Percentiles rank a stretch among this genome's conserved stretches.
Evolutionary conservation across 2,888 invertebrate species (phyloP).

Genomic region (Sturmia bella): DNA sequence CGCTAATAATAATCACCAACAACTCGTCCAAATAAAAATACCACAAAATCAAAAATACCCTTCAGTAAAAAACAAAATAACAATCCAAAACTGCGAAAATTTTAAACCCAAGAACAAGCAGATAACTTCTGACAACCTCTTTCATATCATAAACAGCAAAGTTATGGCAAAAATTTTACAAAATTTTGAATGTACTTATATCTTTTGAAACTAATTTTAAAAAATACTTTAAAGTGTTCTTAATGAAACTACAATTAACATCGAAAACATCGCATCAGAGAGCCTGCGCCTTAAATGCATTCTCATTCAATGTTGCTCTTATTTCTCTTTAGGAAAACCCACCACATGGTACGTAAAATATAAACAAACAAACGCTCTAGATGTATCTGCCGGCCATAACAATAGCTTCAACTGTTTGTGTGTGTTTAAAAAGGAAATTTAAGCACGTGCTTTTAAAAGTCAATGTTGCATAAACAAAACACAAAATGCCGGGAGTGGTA

Average conservation of each 20-base stretch:
- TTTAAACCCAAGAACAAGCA: no score
- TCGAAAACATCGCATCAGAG: slow-evolving; percentile 60
- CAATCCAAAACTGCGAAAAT: no score
- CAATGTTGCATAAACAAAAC: slow-evolving; percentile 51
- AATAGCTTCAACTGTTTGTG: slow-evolving; percentile 26
- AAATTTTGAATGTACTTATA: no score
- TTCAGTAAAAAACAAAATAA: no score
- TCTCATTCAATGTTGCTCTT: slow-evolving; percentile 4
- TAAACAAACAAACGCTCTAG: slow-evolving; percentile 13
- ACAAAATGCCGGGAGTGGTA: slow-evolving; percentile 29
- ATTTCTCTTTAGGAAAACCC: slow-evolving; percentile 32
- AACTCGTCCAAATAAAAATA: no score
- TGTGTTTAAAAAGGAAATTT: slow-evolving; percentile 38
- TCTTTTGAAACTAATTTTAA: no score
- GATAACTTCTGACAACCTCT: no score
- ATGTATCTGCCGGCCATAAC: slow-evolving; percentile 12
- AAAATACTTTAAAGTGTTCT: no score
- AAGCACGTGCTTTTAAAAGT: slow-evolving; percentile 63
- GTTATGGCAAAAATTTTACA: not conserved
- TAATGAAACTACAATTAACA: slow-evolving; percentile 26
- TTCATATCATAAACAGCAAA: not conserved
- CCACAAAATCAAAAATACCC: no score
- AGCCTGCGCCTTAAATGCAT: slow-evolving; percentile 18
- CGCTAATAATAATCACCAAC: no score
- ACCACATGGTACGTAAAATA: slow-evolving; percentile 25